phyloP scores from a whole-genome alignment of 2,797 vertebrate genomes.

The Meda fulgida region DNA sequence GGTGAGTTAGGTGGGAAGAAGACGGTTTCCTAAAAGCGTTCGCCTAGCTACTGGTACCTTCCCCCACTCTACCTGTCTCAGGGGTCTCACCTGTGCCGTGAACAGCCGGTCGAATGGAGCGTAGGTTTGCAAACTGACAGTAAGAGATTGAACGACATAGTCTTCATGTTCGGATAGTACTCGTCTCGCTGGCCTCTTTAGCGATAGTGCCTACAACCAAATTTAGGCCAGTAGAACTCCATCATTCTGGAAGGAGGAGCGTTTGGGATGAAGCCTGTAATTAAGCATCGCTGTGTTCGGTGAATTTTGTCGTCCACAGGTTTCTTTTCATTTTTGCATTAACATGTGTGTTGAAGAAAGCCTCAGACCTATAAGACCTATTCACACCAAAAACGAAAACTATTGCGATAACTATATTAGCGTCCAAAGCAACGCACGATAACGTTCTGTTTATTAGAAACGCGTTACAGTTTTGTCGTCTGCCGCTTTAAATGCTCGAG shows the following conservation, averaged over 20 bases:
- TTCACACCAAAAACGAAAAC: neutral
- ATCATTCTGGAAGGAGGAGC: conserved; percentile 40
- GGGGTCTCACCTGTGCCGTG: conserved; percentile 33
- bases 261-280: conserved; percentile 47
- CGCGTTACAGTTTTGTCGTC: neutral
- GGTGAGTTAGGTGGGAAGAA: conserved; percentile 79
- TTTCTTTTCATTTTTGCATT: conserved; percentile 52
- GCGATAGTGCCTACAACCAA: conserved; percentile 42
- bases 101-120: conserved; percentile 16
- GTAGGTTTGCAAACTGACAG: conserved; percentile 2
- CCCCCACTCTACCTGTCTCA: conserved; percentile 5
- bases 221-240: conserved; percentile 14
- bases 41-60: neutral
- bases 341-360: conserved; percentile 35
- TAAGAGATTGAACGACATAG: conserved; percentile 20
- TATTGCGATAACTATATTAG: neutral
- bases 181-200: conserved; percentile 9
- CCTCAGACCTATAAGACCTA: conserved; percentile 6
- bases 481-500: neutral
- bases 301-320: conserved; percentile 27
- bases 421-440: neutral
- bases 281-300: conserved; percentile 34
- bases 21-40: conserved; percentile 79
- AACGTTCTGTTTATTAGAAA: neutral
- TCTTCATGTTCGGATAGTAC: neutral